Conservation (phyloP, 2,113 vertebrate genomes). For the Antechinus flavipes region DNA sequence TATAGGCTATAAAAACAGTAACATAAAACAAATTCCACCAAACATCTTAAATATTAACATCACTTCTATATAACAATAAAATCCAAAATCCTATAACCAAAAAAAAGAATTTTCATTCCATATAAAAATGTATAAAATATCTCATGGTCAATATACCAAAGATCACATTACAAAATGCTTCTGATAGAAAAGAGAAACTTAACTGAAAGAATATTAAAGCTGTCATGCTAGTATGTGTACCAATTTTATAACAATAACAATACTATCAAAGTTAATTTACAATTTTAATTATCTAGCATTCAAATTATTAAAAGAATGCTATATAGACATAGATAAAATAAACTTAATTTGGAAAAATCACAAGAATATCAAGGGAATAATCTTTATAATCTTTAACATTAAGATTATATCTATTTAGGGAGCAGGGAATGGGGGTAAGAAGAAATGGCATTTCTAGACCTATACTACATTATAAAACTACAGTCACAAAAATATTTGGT, state of each 20-base stretch:
- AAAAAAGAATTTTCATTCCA: not conserved
- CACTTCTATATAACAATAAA: not conserved
- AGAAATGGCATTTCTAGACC: not conserved
- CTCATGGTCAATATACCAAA: not conserved
- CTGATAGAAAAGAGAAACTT: not conserved
- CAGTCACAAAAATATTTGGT: not conserved
- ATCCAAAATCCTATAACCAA: not conserved
- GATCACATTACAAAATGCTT: not conserved
- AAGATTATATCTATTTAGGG: too few relatives aligned
- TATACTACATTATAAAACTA: not conserved
- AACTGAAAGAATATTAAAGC: not conserved
- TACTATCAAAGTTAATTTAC: not conserved
- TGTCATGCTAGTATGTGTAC: not conserved
- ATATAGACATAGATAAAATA: not conserved
- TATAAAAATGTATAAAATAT: not conserved
- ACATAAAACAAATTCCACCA: too few relatives aligned
- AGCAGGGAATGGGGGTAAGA: too few relatives aligned
- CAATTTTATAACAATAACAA: not conserved
- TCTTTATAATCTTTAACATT: not conserved
- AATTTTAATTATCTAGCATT: not conserved
- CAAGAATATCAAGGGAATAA: not conserved
- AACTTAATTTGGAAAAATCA: not conserved
- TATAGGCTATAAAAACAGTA: not conserved
- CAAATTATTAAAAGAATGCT: not conserved
- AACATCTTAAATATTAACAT: not conserved